Conservation (phyloP, 2,113 vertebrate genomes). For the Corythoichthys haematopterus region DNA sequence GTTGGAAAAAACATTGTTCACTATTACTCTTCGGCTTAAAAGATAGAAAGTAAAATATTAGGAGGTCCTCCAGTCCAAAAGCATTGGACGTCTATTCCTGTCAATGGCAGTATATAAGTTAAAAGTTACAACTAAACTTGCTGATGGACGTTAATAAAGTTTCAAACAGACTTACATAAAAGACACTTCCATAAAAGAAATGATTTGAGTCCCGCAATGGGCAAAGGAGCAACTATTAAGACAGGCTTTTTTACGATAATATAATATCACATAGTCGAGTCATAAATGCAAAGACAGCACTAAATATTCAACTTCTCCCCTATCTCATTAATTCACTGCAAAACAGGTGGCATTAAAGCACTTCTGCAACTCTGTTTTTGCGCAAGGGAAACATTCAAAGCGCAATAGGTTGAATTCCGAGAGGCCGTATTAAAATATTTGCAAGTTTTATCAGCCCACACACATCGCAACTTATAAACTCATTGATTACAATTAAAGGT, state of each 20-base stretch:
- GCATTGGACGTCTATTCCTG: not conserved
- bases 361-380: slow-evolving; percentile 7
- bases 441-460: too few species aligned
- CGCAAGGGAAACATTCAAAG: not conserved
- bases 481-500: too few species aligned
- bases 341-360: slow-evolving; percentile 16
- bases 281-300: slow-evolving; percentile 1
- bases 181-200: too few species aligned
- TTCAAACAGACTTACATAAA: too few species aligned
- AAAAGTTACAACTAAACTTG: too few species aligned
- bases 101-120: not conserved
- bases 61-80: too few species aligned
- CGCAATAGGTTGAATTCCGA: not conserved
- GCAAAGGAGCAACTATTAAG: not conserved
- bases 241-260: not conserved
- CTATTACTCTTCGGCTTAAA: too few species aligned
- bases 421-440: too few species aligned
- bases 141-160: too few species aligned
- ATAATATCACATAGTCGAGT: not conserved
- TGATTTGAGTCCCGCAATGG: not conserved
- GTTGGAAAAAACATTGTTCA: too few species aligned
- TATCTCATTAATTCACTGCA: slow-evolving; percentile 8
- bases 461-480: too few species aligned
- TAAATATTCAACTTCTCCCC: slow-evolving; percentile 2
- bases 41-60: too few species aligned